phyloP scores from a whole-genome alignment of 2,113 vertebrate species.

The Hippoglossus stenolepis region DNA sequence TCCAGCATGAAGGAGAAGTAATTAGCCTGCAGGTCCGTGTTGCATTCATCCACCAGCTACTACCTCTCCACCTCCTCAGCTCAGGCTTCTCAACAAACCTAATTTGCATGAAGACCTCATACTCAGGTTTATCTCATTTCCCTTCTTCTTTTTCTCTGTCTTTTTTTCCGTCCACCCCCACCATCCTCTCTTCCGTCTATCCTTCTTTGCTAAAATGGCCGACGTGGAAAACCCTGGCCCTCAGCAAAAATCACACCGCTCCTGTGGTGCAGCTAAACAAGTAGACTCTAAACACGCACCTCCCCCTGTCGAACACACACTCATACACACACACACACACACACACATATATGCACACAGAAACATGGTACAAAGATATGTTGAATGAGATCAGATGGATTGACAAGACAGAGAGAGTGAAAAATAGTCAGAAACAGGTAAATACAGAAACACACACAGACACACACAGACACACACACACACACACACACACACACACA shows the following conservation, averaged over 20 bases:
- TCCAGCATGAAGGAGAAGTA: conserved; percentile 68
- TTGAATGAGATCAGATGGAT: conserved; percentile 46
- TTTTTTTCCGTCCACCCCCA: conserved; percentile 16
- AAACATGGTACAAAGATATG: conserved; percentile 50
- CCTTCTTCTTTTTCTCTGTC: conserved; percentile 1
- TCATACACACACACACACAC: conserved; percentile 12
- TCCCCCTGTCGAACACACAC: conserved; percentile 10
- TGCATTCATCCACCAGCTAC: conserved; percentile 54
- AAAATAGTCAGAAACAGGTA: conserved; percentile 42
- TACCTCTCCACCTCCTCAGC: conserved; percentile 7
- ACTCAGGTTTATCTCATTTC: background rate
- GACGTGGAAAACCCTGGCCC: conserved; percentile 76
- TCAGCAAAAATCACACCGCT: conserved; percentile 73
- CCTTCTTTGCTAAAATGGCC: conserved; percentile 77
- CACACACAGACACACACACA: conserved; percentile 48
- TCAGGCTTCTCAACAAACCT: conserved; percentile 33
- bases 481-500: conserved; percentile 31
- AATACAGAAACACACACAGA: conserved; percentile 18
- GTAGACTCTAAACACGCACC: conserved; percentile 30
- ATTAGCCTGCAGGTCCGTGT: conserved; percentile 62
- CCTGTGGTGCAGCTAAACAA: conserved; percentile 65
- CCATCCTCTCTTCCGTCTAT: conserved; percentile 54
- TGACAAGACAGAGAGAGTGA: conserved; percentile 50
- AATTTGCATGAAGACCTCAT: conserved; percentile 46
- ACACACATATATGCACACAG: conserved; percentile 28